Base-by-base conservation (phyloP, 2,113 vertebrate genomes). In the Oreamnos americanus region DNA sequence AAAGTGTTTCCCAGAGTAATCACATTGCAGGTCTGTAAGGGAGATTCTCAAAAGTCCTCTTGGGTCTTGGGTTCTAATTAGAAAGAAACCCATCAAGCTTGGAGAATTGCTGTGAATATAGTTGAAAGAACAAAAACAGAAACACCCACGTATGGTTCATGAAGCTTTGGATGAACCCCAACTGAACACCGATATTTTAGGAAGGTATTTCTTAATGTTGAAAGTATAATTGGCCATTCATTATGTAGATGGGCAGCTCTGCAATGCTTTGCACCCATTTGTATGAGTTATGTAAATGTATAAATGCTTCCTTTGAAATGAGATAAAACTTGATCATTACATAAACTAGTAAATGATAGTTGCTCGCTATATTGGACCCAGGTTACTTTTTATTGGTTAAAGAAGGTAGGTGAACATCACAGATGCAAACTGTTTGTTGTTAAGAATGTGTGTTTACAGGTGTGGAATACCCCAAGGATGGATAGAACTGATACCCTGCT, bases 381-480 rank as follows among this genome's bases (percentile, higher is more conserved):
- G 45, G 83, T 51, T 45, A 95, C 95, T 95, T 98, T 97, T 87
- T 96, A 98, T 93, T 92, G 96, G 30, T 94, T 87, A 74, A 67
- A 96, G 85, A 49, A 83, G 47, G 83, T 98, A 16, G 19, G 92
- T 96, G 76, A 96, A 94, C 90, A 90, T 97, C 97, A 95, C 91
- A 98, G 95, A 97, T 96, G 84, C 92, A 97, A 98, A 98, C 93
- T 78, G 23, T 97, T 98, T 98, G 96, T 90, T 98, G 91, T 96
- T 97, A 97, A 96, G 94, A 98, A 87, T n/a, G 43, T 95, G 64
- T 94, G 96, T 98, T 98, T 98, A 97, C 96, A 99, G 96, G 95
- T 98, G 98, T 92, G 79, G 89, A 84, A 55, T 96, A 78, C 97
- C 97, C 96, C 97, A 67, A 96, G 98, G 98, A 97, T 64, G 96